Base-by-base conservation (phyloP, 2,797 vertebrate genomes). In the Sarcoramphus papa region DNA sequence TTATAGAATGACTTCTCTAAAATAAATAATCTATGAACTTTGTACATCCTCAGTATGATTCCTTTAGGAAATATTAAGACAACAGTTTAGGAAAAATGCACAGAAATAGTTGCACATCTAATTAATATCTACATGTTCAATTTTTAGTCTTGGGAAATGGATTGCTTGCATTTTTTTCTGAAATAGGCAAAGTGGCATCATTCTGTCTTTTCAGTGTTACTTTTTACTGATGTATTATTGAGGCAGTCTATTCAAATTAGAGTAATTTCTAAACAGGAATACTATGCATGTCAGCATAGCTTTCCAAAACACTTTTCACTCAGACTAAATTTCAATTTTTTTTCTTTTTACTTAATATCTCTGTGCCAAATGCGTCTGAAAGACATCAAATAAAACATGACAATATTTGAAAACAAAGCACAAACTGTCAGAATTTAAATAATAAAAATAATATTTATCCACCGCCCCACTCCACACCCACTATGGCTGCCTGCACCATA, bases 391-490 rank as follows among this genome's bases (percentile, higher is more conserved):
- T 16, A 72, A 65, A 72, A 22, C 4, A 53, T 24, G 19, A 14
- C 3, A 81, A 25, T 69, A 81, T 64, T 88, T 73, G 19, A 86
- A 92, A 94, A 62, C 24, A 86, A 90, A 75, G 14, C 8, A 47
- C 18, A 43, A 57, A 51, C 3, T 19, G 4, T 54, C 28, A 40
- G 33, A 85, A 27, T 78, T 75, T 33, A 9, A 60, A 24, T 35
- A 70, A 50, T 25, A 30, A 75, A 83, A 57, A 14, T 6, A 51
- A 59, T 70, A 69, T 57, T 73, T 86, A 31, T 33, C 33, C 50
- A 16, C 6, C 0, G 0, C 1, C 11, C 4, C 7, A 5, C 7
- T 72, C 16, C 10, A 3, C 11, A 64, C 1, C 1, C 5, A 0
- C 5, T 76, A 0, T 33, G 9, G 10, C 17, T 79, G 10, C 18